Percentiles rank a stretch among this genome's conserved stretches.
Evolutionary conservation across 2,797 vertebrate genomes (phyloP).

Genomic region (Danio choprae): DNA sequence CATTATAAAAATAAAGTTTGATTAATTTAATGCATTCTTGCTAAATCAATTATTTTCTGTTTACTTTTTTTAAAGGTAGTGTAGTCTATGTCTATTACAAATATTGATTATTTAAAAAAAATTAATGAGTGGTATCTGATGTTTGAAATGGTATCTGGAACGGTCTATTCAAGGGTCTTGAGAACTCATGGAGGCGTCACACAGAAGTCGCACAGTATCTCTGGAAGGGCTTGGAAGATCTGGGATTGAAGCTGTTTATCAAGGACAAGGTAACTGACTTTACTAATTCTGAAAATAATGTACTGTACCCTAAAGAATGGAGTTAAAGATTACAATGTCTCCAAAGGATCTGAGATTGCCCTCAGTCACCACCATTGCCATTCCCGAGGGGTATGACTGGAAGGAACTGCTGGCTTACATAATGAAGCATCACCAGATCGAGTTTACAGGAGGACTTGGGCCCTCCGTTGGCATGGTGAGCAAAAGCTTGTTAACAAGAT

Average conservation of each 20-base stretch:
- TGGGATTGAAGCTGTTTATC: slow-evolving; percentile 92
- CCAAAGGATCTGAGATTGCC: slow-evolving; percentile 87
- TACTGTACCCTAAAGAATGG: neutral
- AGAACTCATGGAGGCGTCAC: slow-evolving; percentile 88
- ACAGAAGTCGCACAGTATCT: slow-evolving; percentile 79
- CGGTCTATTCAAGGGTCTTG: slow-evolving; percentile 84
- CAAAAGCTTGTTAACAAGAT: slow-evolving; percentile 1
- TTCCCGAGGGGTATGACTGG: slow-evolving; percentile 89
- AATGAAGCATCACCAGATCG: slow-evolving; percentile 85
- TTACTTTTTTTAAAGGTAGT: neutral
- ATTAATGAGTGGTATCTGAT: neutral
- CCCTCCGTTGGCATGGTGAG: slow-evolving; percentile 89
- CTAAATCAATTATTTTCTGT: too few relatives aligned
- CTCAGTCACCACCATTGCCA: slow-evolving; percentile 86
- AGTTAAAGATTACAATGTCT: neutral
- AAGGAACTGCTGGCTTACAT: slow-evolving; percentile 85
- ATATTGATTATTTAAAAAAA: neutral
- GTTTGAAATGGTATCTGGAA: too few relatives aligned
- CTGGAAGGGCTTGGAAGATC: slow-evolving; percentile 80
- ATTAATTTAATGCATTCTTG: neutral
- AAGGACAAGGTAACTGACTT: slow-evolving; percentile 82
- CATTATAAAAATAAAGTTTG: neutral
- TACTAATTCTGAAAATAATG: neutral
- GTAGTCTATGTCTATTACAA: neutral
- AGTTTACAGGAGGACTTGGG: slow-evolving; percentile 91